phyloP scores from a whole-genome alignment of 2,113 vertebrate species.

The Delphinus delphis region DNA sequence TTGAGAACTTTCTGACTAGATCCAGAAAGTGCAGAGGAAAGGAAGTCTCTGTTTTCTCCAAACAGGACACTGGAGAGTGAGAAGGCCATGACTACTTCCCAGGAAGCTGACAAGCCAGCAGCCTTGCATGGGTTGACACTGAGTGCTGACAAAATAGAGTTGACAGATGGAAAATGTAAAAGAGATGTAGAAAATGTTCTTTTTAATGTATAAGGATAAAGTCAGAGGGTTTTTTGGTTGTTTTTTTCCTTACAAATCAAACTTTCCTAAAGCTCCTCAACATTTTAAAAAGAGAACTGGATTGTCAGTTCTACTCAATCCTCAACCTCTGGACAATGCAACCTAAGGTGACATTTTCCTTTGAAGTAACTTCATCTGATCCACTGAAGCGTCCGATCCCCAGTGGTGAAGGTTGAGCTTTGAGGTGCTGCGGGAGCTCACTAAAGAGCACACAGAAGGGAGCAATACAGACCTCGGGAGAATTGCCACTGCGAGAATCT shows the following conservation, averaged over 20 bases:
- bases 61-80: neutral
- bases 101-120: neutral
- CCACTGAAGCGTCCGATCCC: neutral
- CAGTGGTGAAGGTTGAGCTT: neutral
- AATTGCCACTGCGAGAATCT: neutral
- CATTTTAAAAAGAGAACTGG: neutral
- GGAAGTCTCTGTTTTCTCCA: neutral
- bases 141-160: neutral
- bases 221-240: too few species aligned
- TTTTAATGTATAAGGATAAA: neutral
- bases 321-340: neutral
- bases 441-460: neutral
- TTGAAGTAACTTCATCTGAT: neutral
- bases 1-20: neutral
- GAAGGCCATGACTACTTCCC: neutral
- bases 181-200: neutral
- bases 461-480: neutral
- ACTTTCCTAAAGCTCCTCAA: neutral
- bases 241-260: neutral
- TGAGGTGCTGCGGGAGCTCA: neutral
- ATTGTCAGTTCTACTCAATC: neutral
- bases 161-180: neutral
- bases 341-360: neutral
- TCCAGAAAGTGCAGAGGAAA: neutral
- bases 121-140: fast-evolving